Conservation (phyloP, 1,140 invertebrate genomes). For the Elymnias hypermnestra region DNA sequence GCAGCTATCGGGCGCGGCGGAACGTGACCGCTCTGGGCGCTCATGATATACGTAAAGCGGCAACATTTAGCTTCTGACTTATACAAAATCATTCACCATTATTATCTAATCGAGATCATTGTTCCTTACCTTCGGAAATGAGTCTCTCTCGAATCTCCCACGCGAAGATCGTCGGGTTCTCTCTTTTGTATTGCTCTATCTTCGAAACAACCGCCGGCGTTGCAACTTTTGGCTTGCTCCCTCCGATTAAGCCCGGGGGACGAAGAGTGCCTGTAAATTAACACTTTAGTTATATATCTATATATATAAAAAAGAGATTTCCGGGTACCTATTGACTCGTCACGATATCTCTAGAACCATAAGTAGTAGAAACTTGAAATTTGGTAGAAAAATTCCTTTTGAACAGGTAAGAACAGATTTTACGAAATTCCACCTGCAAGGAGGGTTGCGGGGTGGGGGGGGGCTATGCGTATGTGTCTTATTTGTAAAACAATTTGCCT, state of each 20-base stretch:
- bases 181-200: conserved; percentile 96
- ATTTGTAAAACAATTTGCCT: too few species aligned
- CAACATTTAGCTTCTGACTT: conserved; percentile 34
- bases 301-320: too few species aligned
- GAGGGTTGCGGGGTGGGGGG: too few species aligned
- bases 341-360: too few species aligned
- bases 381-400: too few species aligned
- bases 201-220: conserved; percentile 96
- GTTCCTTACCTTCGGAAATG: conserved; percentile 91
- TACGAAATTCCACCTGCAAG: too few species aligned
- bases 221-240: conserved; percentile 98
- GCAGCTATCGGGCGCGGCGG: conserved; percentile 19
- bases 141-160: conserved; percentile 96
- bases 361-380: too few species aligned
- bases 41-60: conserved; percentile 27
- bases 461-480: too few species aligned
- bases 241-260: conserved; percentile 96
- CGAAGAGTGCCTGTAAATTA: conserved; percentile 88
- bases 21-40: conserved; percentile 49
- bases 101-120: conserved; percentile 19
- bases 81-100: conserved; percentile 29
- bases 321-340: too few species aligned
- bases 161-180: conserved; percentile 98
- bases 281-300: too few species aligned
- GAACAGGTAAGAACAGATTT: too few species aligned